Evolutionary conservation across 2,797 vertebrate genomes (phyloP), one percentile per base, ranked within the genome.

Genomic region (Parauchenoglanis ngamensis): DNA sequence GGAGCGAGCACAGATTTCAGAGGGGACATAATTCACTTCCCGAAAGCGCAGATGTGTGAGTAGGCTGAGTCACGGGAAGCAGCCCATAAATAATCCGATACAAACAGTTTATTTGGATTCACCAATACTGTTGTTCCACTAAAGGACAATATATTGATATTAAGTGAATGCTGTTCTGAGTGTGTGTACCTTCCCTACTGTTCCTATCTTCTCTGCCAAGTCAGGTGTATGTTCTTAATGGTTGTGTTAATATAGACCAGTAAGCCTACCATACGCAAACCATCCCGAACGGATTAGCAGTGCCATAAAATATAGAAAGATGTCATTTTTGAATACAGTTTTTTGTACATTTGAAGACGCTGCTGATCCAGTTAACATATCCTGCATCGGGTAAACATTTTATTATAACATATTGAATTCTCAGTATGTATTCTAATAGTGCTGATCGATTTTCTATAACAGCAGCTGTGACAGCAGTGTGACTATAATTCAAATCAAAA

Each of bases 41-140:
- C 63, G 23, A 57, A 65, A 35, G 52, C 84, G 56, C 85, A 87
- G 75, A 86, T 86, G 87, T 86, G 52, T 83, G 72, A 70, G n/a
- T 11, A 77, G 70, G 49, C 35, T 17, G 35, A 70, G 82, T 54
- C 54, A 77, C 80, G 44, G 25, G 82, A 82, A 84, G 49, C 46
- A 68, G 59, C 46, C 8, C 44, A 82, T 7, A 78, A 25, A 10
- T 81, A 80, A 89, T 87, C 57, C 77, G 87, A 35, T 21, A 67
- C 85, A 84, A 65, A 63, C 12, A 63, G 73, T 86, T 89, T 75
- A 84, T 86, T 80, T 86, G 21, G 28, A 70, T 83, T 19, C 40
- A 82, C 59, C 28, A 13, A 23, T 23, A 80, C 54, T 75, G 88
- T 70, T 61, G 73, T 73, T 67, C 75, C 75, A 77, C 21, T 73